A percentile compares a stretch with the other conserved stretches of the same genome.
phyloP scores from a whole-genome alignment of 2,113 vertebrate genomes.

The Corynorhinus townsendii region DNA sequence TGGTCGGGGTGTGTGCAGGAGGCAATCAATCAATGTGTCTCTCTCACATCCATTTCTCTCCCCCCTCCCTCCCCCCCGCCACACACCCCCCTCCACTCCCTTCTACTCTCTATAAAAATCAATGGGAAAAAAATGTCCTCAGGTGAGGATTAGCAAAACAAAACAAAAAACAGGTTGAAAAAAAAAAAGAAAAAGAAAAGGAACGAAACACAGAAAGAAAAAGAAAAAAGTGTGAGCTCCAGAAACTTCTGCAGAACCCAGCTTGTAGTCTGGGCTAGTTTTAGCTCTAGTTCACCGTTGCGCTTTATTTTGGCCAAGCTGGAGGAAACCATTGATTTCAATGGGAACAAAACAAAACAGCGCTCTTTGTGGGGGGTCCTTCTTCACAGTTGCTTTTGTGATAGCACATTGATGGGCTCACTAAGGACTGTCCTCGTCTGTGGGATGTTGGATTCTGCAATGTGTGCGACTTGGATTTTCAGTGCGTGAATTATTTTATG shows the following conservation, averaged over 20 bases:
- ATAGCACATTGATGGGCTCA: not conserved
- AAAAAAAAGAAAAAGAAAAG: too few relatives aligned
- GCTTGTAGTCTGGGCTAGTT: not conserved
- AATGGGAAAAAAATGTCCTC: too few relatives aligned
- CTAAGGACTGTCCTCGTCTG: not conserved
- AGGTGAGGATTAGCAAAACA: too few relatives aligned
- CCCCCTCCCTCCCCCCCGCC: too few relatives aligned
- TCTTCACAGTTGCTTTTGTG: not conserved
- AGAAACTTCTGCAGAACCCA: not conserved
- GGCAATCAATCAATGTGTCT: too few relatives aligned
- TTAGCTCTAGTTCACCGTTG: not conserved
- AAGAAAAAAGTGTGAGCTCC: not conserved
- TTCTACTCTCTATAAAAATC: too few relatives aligned
- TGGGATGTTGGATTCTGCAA: not conserved
- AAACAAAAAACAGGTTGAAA: too few relatives aligned
- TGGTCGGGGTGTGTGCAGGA: too few relatives aligned
- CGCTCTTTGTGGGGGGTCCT: not conserved
- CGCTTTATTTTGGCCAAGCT: conserved; percentile 8
- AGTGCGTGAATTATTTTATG: not conserved
- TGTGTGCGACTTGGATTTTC: not conserved
- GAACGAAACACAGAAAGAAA: not conserved
- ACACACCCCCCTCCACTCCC: too few relatives aligned
- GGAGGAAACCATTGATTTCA: not conserved
- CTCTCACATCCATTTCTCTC: too few relatives aligned
- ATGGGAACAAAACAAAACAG: not conserved